These are phyloP conservation scores for Drosophila putrida DNA, from an alignment of 2,888 invertebrate genomes.

Conservation along the genomic window DNA sequence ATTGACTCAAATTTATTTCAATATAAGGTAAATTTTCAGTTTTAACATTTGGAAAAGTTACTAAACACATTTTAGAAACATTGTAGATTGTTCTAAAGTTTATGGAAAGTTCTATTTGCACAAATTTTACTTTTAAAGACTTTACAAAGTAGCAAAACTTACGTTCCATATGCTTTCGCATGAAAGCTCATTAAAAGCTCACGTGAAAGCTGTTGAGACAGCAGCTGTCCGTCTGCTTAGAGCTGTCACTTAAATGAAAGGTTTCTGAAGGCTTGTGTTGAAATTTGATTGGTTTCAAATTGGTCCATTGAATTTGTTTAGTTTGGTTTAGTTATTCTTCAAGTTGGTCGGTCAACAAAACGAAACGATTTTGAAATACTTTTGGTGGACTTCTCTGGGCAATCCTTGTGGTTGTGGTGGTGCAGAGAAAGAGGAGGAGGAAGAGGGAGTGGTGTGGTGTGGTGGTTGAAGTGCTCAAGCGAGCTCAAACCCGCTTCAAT, in stretches of 20 bases:
- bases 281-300: constrained; percentile 31
- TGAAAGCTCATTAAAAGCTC: constrained; percentile 21
- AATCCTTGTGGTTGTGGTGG: background rate
- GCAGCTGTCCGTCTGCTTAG: constrained; percentile 8
- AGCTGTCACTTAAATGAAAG: background rate
- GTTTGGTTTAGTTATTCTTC: constrained; percentile 24
- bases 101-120: background rate
- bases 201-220: constrained; percentile 5
- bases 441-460: background rate
- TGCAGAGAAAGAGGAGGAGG: background rate
- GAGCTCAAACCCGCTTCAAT: constrained; percentile 54
- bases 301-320: constrained; percentile 24
- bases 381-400: constrained; percentile 30
- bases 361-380: constrained; percentile 39
- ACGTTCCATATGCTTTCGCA: background rate
- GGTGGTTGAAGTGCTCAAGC: constrained; percentile 22
- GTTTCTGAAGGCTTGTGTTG: background rate
- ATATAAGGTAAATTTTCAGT: too few relatives aligned
- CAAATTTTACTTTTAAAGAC: background rate
- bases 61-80: background rate
- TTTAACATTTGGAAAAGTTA: too few relatives aligned
- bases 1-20: too few relatives aligned
- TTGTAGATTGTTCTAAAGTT: background rate
- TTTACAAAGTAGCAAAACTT: constrained; percentile 1
- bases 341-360: constrained; percentile 20